Percentiles rank a stretch among this genome's conserved stretches.
These are phyloP conservation scores for Epinephelus malabaricus DNA, from an alignment of 2,797 vertebrate species.

Conservation along the genomic window DNA sequence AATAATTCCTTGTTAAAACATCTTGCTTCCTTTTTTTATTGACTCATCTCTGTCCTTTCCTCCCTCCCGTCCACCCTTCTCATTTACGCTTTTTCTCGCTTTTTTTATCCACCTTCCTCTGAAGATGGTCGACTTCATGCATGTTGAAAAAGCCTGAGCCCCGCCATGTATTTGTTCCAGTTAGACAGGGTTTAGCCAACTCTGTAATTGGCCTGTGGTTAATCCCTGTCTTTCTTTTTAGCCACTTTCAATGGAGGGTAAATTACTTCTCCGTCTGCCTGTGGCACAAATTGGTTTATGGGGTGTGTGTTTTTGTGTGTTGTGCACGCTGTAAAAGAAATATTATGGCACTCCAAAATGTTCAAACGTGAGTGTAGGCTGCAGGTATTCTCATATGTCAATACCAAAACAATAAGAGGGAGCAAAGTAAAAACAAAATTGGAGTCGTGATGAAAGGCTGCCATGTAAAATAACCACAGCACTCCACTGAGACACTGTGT, in stretches of 20 bases:
- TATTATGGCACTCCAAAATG: conserved; percentile 27
- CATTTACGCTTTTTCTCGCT: conserved; percentile 13
- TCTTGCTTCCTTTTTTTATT: background rate
- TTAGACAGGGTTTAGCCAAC: conserved; percentile 77
- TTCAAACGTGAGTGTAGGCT: conserved; percentile 19
- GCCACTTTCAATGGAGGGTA: conserved; percentile 70
- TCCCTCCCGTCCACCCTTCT: conserved; percentile 24
- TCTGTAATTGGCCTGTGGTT: conserved; percentile 81
- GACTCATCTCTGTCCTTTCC: background rate
- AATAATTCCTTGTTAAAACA: conserved; percentile 1
- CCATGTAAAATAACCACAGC: conserved; percentile 8
- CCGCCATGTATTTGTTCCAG: conserved; percentile 74
- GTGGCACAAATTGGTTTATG: conserved; percentile 73
- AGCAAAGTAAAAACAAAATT: conserved; percentile 12
- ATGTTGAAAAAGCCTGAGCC: conserved; percentile 57
- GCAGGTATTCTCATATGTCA: conserved; percentile 12
- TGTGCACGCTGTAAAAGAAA: conserved; percentile 1
- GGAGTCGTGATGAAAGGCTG: conserved; percentile 14
- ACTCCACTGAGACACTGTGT: background rate
- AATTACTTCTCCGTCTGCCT: conserved; percentile 70
- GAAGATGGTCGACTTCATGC: conserved; percentile 57
- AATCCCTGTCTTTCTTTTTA: conserved; percentile 80
- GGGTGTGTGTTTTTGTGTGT: conserved; percentile 41
- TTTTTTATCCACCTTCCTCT: conserved; percentile 50
- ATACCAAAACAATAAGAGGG: background rate